A percentile compares a stretch with the other conserved stretches of the same genome.
phyloP scores from a whole-genome alignment of 1,140 invertebrate genomes.

The Ceratosolen solmsi region DNA sequence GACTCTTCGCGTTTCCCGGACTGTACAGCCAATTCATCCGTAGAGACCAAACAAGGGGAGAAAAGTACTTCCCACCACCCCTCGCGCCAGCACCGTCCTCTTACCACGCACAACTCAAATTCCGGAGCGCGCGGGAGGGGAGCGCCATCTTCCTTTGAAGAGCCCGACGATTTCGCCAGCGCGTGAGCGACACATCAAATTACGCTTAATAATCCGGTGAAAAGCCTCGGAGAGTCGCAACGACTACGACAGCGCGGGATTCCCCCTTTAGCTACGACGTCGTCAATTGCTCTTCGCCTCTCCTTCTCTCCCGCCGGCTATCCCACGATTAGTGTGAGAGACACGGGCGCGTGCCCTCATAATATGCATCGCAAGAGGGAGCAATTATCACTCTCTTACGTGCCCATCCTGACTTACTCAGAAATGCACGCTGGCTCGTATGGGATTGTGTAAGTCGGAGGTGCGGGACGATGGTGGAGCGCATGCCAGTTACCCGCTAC shows the following conservation, averaged over 20 bases:
- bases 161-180: neutral
- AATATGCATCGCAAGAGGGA: slow-evolving; percentile 7
- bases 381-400: slow-evolving; percentile 39
- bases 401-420: neutral
- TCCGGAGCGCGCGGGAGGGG: too few species aligned
- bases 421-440: too few species aligned
- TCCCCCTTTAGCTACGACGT: slow-evolving; percentile 14
- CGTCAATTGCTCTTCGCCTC: slow-evolving; percentile 16
- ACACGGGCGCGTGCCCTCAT: slow-evolving; percentile 25
- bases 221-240: neutral
- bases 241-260: neutral
- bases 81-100: too few species aligned
- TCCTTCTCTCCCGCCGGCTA: neutral
- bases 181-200: slow-evolving; percentile 37
- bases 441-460: neutral
- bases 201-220: slow-evolving; percentile 48
- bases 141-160: neutral
- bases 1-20: too few species aligned
- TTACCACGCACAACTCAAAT: too few species aligned
- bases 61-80: too few species aligned
- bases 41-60: too few species aligned
- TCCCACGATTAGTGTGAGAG: slow-evolving; percentile 25
- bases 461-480: too few species aligned
- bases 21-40: too few species aligned
- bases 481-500: too few species aligned